Evolutionary conservation across 2,113 vertebrate genomes (phyloP).

Genomic region (Mesocricetus auratus): DNA sequence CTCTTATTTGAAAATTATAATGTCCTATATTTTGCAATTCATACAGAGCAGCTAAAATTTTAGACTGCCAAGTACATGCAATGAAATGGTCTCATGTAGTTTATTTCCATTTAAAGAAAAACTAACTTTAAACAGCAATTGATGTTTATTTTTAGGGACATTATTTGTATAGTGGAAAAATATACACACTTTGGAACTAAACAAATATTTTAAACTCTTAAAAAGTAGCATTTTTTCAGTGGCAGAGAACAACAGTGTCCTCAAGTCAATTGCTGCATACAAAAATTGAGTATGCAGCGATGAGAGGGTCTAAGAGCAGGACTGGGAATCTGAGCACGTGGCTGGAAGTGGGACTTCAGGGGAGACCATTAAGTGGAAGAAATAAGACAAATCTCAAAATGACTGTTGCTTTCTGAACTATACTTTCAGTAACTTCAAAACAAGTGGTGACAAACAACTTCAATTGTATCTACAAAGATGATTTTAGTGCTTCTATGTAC

Average conservation of each 20-base stretch:
- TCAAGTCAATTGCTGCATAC: background rate
- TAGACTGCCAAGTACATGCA: background rate
- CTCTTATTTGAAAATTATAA: background rate
- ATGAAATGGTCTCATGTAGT: background rate
- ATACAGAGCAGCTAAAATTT: background rate
- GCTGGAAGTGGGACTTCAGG: background rate
- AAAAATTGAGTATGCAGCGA: too few relatives aligned
- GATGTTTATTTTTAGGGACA: background rate
- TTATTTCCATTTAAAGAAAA: background rate
- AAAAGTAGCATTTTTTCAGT: background rate
- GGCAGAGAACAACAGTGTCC: too few relatives aligned
- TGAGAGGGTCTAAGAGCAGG: background rate
- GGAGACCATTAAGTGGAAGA: background rate
- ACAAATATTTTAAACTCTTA: background rate
- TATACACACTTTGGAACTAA: background rate
- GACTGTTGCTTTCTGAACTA: background rate
- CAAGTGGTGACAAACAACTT: background rate
- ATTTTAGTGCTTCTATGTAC: background rate
- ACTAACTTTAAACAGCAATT: background rate
- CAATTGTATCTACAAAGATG: background rate
- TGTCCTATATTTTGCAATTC: background rate
- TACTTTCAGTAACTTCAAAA: background rate
- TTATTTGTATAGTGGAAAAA: background rate
- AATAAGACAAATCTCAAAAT: background rate
- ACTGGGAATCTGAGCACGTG: background rate